Evolutionary conservation across 2,113 vertebrate species (phyloP), one percentile per base, ranked within the genome.

Genomic region (Burhinus bistriatus): DNA sequence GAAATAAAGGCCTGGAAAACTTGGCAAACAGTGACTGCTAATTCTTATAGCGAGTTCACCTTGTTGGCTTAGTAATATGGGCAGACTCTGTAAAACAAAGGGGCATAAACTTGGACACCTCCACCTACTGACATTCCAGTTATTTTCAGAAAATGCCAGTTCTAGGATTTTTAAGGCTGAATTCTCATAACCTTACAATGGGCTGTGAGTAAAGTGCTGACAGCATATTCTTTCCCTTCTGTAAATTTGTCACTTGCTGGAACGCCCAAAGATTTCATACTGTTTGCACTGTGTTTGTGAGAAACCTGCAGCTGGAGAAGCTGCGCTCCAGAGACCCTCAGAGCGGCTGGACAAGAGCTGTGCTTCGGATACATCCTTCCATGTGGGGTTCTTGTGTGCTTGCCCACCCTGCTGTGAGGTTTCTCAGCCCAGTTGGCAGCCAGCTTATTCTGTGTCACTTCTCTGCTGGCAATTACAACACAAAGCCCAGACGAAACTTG

Each of bases 391-490:
- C 86, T 71, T 7, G 0, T 75, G 42, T 57, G 49, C 72, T 86
- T 89, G 55, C 83, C 30, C 65, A 78, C 55, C 80, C 83, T 64
- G 83, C 83, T 95, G 90, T 42, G 76, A 83, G 51, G 51, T 62
- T 93, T 94, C 90, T 78, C 76, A 90, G 86, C 84, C 69, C 89
- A 72, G 72, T 16, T 89, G 87, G 57, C 89, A 93, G 78, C 12
- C 54, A 49, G 44, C 27, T 95, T 85, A 79, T 64, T 79, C 55
- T n/a, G 58, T 57, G 76, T 47, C 49, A 11, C 78, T 34, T 6
- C 52, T 93, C 52, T 91, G 61, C 77, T 76, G 57, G 77, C 84
- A 76, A 77, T 7, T 64, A 49, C 30, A 92, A 15, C 47, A 36
- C 20, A 40, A 49, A 86, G 42, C 77, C 61, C 59, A 91, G 59